These are phyloP conservation scores for Micropterix aruncella DNA, from an alignment of 2,888 invertebrate genomes.

Conservation along the genomic window DNA sequence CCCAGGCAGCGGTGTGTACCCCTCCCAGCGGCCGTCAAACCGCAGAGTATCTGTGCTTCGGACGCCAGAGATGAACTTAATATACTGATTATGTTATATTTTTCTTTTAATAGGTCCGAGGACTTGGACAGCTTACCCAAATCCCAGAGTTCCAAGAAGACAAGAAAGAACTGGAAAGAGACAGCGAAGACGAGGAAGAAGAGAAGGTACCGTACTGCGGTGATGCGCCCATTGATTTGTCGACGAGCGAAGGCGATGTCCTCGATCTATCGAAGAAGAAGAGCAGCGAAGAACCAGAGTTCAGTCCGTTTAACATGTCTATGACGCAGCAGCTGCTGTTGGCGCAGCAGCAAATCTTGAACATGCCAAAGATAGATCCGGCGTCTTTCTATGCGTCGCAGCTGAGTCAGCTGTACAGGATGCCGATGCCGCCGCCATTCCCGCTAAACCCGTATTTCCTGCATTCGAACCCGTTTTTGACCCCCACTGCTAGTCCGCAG, in stretches of 20 bases:
- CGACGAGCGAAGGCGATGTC: constrained; percentile 51
- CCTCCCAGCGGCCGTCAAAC: too few relatives aligned
- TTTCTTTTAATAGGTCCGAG: too few relatives aligned
- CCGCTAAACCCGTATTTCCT: constrained; percentile 52
- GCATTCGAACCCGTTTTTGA: constrained; percentile 37
- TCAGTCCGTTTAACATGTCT: constrained; percentile 20
- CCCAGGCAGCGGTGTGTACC: too few relatives aligned
- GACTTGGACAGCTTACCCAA: constrained; percentile 45
- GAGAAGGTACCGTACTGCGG: constrained; percentile 4
- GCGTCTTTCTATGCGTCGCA: constrained; percentile 46
- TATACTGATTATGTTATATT: too few relatives aligned
- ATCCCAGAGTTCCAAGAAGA: constrained; percentile 33
- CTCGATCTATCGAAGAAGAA: constrained; percentile 74
- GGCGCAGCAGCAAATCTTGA: constrained; percentile 53
- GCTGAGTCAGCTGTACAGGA: constrained; percentile 42
- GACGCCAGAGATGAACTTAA: too few relatives aligned
- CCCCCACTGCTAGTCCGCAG: constrained; percentile 31
- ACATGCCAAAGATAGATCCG: constrained; percentile 47
- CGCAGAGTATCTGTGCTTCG: too few relatives aligned
- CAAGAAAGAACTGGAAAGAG: constrained; percentile 25
- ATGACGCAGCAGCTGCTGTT: constrained; percentile 43
- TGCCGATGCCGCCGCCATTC: constrained; percentile 43
- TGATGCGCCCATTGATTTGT: constrained; percentile 50
- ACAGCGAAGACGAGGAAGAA: constrained; percentile 23
- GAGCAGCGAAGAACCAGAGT: constrained; percentile 23